phyloP scores from a whole-genome alignment of 2,888 invertebrate genomes.

The Cephus spinipes region DNA sequence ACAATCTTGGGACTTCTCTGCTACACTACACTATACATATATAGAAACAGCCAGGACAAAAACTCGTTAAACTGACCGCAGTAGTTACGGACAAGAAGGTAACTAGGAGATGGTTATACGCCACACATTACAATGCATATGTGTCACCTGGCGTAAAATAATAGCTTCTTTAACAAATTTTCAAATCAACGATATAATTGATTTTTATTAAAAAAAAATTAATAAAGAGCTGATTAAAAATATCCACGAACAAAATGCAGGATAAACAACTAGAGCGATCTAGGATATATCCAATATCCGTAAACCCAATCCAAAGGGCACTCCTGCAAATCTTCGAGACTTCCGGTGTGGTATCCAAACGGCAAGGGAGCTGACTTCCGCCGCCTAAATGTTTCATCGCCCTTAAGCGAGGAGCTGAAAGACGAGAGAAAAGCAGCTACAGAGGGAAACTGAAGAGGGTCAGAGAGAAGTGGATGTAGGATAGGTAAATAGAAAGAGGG shows the following conservation, averaged over 20 bases:
- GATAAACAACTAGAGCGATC: neutral
- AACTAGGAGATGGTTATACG: too few relatives aligned
- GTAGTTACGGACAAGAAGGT: neutral
- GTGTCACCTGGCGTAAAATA: neutral
- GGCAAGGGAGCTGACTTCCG: slow-evolving; percentile 53
- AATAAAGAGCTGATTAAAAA: neutral
- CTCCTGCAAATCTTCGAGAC: slow-evolving; percentile 59
- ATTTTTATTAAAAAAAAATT: neutral
- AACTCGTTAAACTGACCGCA: neutral
- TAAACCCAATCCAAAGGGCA: slow-evolving; percentile 16
- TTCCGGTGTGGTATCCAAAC: slow-evolving; percentile 61
- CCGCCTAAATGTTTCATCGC: slow-evolving; percentile 54
- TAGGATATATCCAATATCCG: neutral
- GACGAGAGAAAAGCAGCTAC: neutral
- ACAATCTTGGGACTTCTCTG: neutral
- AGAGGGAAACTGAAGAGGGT: neutral
- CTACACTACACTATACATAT: neutral
- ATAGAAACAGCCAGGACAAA: neutral
- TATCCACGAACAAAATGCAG: neutral
- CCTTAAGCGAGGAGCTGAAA: slow-evolving; percentile 21
- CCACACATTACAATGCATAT: neutral
- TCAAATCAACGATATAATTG: neutral
- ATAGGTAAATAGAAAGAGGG: neutral
- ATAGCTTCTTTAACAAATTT: neutral
- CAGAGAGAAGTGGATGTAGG: neutral